Evolutionary conservation across 2,888 invertebrate species (phyloP), one percentile per base, ranked within the genome.

Genomic region (Plusia festucae): DNA sequence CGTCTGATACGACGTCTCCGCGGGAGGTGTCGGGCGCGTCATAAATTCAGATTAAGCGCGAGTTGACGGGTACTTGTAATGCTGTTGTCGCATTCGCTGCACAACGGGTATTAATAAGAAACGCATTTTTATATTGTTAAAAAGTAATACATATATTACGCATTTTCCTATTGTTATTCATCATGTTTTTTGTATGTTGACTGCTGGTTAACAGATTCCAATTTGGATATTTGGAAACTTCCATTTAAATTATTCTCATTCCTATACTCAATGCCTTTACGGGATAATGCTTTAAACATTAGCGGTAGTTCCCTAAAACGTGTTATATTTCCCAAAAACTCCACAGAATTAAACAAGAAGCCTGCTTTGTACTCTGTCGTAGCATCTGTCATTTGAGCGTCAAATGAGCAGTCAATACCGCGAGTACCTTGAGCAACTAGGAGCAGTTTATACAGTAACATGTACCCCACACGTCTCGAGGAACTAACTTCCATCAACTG

Each of bases 31-130:
- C 86, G 84, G 77, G 68, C 75, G 68, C 77, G 73, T 79, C 83
- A 86, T 87, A 87, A 86, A 87, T 87, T 85, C 84, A 85, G 87
- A 86, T 87, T 87, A 86, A 75, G 79, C 70, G 73, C 63, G 69
- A 81, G 63, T 55, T 68, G 56, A 53, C 44, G 8, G 52, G 9
- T 24, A 53, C 24, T 82, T 54, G 6, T 24, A 52, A 3, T 73
- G 6, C 15, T 74, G 79, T 65, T 18, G 1, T 9, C 11, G 27
- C 2, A 24, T 79, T 72, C 13, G 67, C 58, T 27, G 8, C 66
- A n/a, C n/a, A n/a, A n/a, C n/a, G n/a, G n/a, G n/a, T n/a, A n/a
- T n/a, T n/a, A n/a, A n/a, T n/a, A n/a, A n/a, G n/a, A n/a, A n/a
- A n/a, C n/a, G n/a, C n/a, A n/a, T n/a, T n/a, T n/a, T n/a, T n/a